phyloP scores from a whole-genome alignment of 2,113 vertebrate species.

The Lophura nycthemera region DNA sequence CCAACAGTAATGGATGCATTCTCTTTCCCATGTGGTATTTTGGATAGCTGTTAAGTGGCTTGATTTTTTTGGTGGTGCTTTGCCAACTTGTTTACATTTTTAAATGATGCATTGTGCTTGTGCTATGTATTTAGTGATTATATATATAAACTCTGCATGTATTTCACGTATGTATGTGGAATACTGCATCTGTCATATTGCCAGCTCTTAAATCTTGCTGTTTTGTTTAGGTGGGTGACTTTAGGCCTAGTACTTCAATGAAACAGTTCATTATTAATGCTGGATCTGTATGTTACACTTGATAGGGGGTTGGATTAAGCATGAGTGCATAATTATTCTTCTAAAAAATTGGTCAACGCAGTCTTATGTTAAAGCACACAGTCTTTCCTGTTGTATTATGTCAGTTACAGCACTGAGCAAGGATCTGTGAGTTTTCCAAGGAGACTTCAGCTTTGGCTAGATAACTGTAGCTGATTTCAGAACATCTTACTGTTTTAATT shows the following conservation, averaged over 20 bases:
- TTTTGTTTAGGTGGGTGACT: background rate
- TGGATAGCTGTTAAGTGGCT: background rate
- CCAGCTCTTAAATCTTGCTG: background rate
- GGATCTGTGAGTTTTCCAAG: background rate
- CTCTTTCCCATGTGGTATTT: background rate
- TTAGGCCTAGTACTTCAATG: background rate
- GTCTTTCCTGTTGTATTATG: background rate
- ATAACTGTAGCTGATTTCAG: background rate
- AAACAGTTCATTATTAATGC: background rate
- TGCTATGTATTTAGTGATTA: background rate
- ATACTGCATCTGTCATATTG: background rate
- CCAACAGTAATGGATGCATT: background rate
- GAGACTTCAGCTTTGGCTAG: background rate
- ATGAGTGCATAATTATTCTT: background rate
- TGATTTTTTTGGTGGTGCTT: background rate
- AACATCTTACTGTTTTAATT: background rate
- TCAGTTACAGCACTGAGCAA: background rate
- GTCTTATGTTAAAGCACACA: background rate
- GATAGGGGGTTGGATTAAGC: background rate
- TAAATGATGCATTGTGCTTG: background rate
- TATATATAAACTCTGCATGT: background rate
- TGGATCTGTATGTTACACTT: background rate
- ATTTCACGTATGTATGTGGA: background rate
- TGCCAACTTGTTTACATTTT: background rate
- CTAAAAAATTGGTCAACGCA: background rate